Base-by-base conservation (phyloP, 2,113 vertebrate genomes). In the Chascanopsetta lugubris region DNA sequence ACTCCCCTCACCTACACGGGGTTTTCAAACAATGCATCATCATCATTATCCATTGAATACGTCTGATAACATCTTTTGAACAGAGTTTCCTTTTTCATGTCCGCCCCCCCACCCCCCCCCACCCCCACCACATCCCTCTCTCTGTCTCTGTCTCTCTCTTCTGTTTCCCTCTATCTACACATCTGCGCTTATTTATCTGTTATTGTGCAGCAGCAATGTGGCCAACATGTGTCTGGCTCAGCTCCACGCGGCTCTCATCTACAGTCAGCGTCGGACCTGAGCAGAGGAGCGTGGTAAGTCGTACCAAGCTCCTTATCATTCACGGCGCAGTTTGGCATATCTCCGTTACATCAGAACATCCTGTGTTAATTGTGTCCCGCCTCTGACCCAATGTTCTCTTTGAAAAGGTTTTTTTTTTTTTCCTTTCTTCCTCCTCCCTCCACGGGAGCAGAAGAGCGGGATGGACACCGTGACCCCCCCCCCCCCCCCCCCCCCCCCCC, bases 111-210 rank as follows among this genome's bases (percentile, higher is more conserved):
- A 30, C 8, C 29, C 29, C 29, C 29, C 29, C 29, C 8, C 29
- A 5, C 8, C 4, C 29, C 29, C 5, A 68, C 21, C 55, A 56
- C 56, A 60, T 56, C 30, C n/a, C n/a, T n/a, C n/a, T n/a, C n/a
- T n/a, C n/a, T n/a, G n/a, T n/a, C n/a, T 62, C 63, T 60, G 45
- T 48, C 30, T 38, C 69, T 43, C 63, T 73, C 78, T 26, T 54
- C 67, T 61, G 55, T 75, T 55, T 62, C 72, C 18, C 43, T n/a
- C 27, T 24, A 6, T 15, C 68, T 75, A 63, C 75, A 87, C 88
- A 90, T 89, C 82, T 92, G 90, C 49, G 83, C 70, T 83, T 85
- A 85, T 90, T 90, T 90, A 89, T 91, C 82, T 88, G 83, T 86
- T 88, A 80, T 86, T 79, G 74, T 73, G 72, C 30, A 51, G 70